Evolutionary conservation across 2,797 vertebrate species (phyloP).

Genomic region (Etheostoma nigrum): DNA sequence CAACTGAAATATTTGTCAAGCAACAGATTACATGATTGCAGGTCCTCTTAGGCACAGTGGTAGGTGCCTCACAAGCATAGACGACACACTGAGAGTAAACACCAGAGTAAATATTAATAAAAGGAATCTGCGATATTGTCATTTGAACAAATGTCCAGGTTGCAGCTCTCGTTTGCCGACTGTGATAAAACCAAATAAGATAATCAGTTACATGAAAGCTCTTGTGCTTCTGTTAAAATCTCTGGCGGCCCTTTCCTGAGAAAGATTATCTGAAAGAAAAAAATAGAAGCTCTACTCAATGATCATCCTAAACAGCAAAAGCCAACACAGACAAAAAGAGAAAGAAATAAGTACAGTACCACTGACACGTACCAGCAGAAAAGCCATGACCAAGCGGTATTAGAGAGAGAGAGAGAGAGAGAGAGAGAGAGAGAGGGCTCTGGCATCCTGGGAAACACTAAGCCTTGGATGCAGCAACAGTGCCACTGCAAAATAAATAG

Average conservation of each 20-base stretch:
- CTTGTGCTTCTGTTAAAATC: neutral
- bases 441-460: no score
- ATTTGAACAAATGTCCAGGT: neutral
- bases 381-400: neutral
- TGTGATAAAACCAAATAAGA: slow-evolving; percentile 3
- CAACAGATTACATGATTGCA: slow-evolving; percentile 59
- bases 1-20: slow-evolving; percentile 65
- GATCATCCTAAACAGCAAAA: neutral
- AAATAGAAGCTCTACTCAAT: neutral
- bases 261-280: neutral
- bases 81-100: slow-evolving; percentile 28
- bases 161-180: neutral
- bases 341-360: neutral
- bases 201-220: neutral
- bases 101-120: slow-evolving; percentile 31
- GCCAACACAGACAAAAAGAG: neutral
- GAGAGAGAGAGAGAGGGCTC: no score
- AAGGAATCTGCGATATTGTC: slow-evolving; percentile 1
- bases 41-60: slow-evolving; percentile 44
- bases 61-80: slow-evolving; percentile 21
- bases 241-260: neutral
- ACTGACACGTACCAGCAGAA: neutral
- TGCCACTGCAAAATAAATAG: no score
- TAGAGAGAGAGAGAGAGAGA: no score
- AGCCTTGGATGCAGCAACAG: no score